Evolutionary conservation across 2,888 invertebrate genomes (phyloP), one percentile per base, ranked within the genome.

Genomic region (Diogma glabrata): DNA sequence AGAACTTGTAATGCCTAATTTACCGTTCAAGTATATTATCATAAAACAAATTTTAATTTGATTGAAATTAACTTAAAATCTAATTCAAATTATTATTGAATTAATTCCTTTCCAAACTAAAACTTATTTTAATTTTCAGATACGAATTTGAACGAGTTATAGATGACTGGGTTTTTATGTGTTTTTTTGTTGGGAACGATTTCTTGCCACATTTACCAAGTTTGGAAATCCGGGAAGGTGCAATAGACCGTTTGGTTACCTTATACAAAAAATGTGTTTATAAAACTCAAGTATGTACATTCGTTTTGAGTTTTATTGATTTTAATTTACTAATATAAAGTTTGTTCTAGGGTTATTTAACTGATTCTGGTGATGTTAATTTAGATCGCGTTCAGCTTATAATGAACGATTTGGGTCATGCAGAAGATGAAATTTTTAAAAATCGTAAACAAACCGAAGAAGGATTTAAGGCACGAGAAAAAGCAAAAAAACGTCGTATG

Each of bases 181-280:
- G 99, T 66, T 99, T 99, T 74, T 99, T 99, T 71, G 96, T 97
- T 49, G 99, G 99, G 47, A 99, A 99, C 65, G 99, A 99, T 72
- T 99, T 99, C 67, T 70, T 99, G 60, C 99, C 99, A 0, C 99
- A 99, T 75, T 75, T 99, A 57, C 99, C 99, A 4, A 95, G 95
- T 49, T 72, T 99, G 59, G 97, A 99, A 76, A 99, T 99, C 63
- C 77, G 95, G 47, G 96, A 97, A 73, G 89, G 88, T 0, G 96
- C 99, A 0, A 95, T 99, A 47, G 97, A 99, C 69, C 75, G 95
- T 50, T 77, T 99, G 16, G 85, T 99, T 6, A 82, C 77, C 58
- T 72, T 99, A 54, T 99, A 99, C 67, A 99, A 99, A 73, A 87
- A 88, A 63, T 83, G 87, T 58, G 92, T 95, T 10, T 89, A 89